Evolutionary conservation across 2,797 vertebrate genomes (phyloP).

Genomic region (Caiman crocodilus): DNA sequence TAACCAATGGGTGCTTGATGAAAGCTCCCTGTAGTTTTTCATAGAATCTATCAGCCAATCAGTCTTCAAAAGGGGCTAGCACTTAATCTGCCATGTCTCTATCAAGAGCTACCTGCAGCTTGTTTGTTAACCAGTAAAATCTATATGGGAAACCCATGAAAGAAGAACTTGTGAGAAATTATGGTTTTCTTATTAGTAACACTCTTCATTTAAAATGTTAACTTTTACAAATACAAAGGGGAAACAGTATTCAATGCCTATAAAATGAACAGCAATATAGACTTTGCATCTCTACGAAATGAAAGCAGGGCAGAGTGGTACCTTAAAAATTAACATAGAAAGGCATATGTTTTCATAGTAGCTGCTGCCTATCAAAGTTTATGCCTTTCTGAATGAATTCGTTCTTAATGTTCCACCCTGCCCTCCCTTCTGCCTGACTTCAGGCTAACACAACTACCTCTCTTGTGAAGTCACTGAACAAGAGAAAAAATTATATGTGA

Average conservation of each 20-base stretch:
- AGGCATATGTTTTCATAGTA: too few species aligned
- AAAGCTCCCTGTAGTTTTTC: neutral
- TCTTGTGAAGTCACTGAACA: neutral
- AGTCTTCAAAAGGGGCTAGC: neutral
- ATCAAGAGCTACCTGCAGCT: neutral
- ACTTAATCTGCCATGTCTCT: neutral
- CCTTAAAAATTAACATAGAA: too few species aligned
- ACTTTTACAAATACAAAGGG: neutral
- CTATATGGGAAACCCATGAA: neutral
- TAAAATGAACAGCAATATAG: too few species aligned
- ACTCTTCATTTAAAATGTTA: neutral
- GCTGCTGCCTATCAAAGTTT: too few species aligned
- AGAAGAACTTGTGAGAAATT: neutral
- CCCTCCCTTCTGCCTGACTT: too few species aligned
- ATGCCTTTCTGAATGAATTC: too few species aligned
- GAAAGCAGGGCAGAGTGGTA: too few species aligned
- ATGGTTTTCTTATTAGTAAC: neutral
- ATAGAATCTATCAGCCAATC: neutral
- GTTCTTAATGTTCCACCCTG: too few species aligned
- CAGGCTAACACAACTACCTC: too few species aligned
- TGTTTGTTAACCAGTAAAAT: fast-evolving
- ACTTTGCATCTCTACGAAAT: too few species aligned
- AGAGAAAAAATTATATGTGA: neutral
- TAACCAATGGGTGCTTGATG: neutral
- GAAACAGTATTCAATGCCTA: neutral